Conservation (phyloP, 2,888 invertebrate species). For the Petrolisthes manimaculis region DNA sequence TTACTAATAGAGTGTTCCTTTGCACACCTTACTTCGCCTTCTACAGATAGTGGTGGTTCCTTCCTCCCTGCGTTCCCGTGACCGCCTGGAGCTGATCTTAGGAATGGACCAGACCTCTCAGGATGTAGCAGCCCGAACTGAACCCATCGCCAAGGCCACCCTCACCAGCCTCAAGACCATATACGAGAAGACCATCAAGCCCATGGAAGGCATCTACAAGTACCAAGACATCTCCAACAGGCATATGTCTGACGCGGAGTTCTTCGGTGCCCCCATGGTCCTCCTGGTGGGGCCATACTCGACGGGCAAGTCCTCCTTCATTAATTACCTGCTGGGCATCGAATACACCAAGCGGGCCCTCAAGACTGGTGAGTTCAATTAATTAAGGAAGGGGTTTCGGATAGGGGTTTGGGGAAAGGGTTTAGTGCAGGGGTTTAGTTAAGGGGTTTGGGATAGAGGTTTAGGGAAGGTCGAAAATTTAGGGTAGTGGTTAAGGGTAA, state of each 20-base stretch:
- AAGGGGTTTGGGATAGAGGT: neutral
- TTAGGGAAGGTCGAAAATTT: no score
- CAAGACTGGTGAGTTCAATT: conserved; percentile 80
- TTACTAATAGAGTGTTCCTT: neutral
- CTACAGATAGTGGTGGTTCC: conserved; percentile 71
- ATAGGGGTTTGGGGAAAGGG: neutral
- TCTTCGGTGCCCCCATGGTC: conserved; percentile 92
- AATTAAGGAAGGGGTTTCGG: neutral
- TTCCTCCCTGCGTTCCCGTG: conserved; percentile 77
- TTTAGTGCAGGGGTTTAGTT: neutral
- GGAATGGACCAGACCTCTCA: conserved; percentile 82
- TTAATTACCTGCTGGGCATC: conserved; percentile 90
- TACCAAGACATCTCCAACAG: conserved; percentile 92
- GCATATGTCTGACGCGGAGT: conserved; percentile 92
- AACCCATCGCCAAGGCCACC: conserved; percentile 73
- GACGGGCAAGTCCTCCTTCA: conserved; percentile 93
- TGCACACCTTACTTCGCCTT: neutral
- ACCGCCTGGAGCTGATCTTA: conserved; percentile 84
- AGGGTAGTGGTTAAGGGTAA: neutral
- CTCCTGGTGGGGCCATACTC: conserved; percentile 97
- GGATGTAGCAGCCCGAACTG: conserved; percentile 76
- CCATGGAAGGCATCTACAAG: conserved; percentile 89
- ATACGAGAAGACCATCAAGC: conserved; percentile 89
- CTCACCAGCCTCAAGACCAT: conserved; percentile 86
- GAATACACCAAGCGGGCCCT: conserved; percentile 86